Evolutionary conservation across 2,113 vertebrate genomes (phyloP).

Genomic region (Pampusana beccarii): DNA sequence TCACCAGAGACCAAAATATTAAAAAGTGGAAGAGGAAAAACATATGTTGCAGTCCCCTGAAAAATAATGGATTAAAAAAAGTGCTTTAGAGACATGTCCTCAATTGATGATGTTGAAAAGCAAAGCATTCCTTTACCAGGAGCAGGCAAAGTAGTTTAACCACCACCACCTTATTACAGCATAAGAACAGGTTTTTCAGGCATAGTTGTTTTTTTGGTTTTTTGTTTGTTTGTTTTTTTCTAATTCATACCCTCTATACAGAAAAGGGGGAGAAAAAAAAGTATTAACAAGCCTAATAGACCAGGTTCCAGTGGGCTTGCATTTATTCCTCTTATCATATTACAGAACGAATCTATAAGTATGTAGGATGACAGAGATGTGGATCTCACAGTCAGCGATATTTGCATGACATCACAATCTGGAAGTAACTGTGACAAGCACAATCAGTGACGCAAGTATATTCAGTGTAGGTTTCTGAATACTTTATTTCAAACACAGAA

Average conservation of each 20-base stretch:
- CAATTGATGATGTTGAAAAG: conserved; percentile 3
- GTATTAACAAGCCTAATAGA: not conserved
- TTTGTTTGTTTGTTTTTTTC: not conserved
- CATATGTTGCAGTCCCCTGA: conserved; percentile 65
- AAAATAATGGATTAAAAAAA: conserved; percentile 56
- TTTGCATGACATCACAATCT: not conserved
- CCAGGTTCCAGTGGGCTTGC: not conserved
- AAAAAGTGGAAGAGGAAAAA: conserved; percentile 80
- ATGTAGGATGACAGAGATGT: not conserved
- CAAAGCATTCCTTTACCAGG: conserved; percentile 1
- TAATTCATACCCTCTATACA: not conserved
- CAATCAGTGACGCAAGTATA: not conserved
- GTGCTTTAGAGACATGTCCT: conserved; percentile 41
- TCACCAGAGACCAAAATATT: conserved; percentile 79
- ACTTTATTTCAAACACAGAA: not conserved
- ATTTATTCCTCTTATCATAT: not conserved
- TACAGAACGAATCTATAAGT: not conserved
- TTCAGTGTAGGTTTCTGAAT: not conserved
- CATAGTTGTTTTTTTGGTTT: too few relatives aligned
- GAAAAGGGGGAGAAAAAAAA: not conserved
- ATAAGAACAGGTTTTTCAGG: not conserved
- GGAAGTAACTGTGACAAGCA: not conserved
- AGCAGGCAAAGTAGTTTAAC: not conserved
- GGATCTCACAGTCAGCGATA: not conserved
- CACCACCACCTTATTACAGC: not conserved